These are phyloP conservation scores for Solenopsis fugax DNA, from an alignment of 1,140 invertebrate genomes.

Conservation along the genomic window DNA sequence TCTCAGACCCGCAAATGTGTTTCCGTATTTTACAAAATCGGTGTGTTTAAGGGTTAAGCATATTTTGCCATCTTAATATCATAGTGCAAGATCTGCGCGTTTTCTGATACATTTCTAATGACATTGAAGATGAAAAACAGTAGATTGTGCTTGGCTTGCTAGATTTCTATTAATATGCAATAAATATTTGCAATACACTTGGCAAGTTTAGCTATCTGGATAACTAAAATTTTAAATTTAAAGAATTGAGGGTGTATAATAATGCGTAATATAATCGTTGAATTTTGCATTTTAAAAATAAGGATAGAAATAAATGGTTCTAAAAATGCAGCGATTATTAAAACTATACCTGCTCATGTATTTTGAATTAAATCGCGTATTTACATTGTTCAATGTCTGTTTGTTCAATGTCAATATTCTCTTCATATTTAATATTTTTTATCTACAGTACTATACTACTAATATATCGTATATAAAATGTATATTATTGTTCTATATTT, in stretches of 20 bases:
- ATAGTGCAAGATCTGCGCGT: no score
- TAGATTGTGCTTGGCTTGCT: no score
- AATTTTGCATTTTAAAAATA: background rate
- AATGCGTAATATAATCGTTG: background rate
- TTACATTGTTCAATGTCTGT: slow-evolving; percentile 28
- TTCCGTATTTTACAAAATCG: no score
- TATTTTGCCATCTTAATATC: no score
- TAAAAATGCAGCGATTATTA: slow-evolving; percentile 40
- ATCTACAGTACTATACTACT: slow-evolving; percentile 5
- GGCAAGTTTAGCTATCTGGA: no score
- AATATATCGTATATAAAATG: background rate
- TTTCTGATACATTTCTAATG: no score
- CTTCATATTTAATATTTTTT: slow-evolving; percentile 20
- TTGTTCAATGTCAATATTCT: background rate
- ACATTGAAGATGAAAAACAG: no score
- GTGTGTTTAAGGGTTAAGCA: no score
- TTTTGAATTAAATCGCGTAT: slow-evolving; percentile 47
- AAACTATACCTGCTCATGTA: slow-evolving; percentile 69
- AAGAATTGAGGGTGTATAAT: background rate
- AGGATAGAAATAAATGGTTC: background rate
- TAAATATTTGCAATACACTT: no score
- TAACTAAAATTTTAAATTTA: background rate
- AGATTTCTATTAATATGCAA: no score
- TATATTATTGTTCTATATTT: slow-evolving; percentile 20
- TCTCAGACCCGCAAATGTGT: no score